Percentiles rank a stretch among this genome's conserved stretches.
phyloP scores from a whole-genome alignment of 2,797 vertebrate genomes.

The Sebastiscus albofasciatus region DNA sequence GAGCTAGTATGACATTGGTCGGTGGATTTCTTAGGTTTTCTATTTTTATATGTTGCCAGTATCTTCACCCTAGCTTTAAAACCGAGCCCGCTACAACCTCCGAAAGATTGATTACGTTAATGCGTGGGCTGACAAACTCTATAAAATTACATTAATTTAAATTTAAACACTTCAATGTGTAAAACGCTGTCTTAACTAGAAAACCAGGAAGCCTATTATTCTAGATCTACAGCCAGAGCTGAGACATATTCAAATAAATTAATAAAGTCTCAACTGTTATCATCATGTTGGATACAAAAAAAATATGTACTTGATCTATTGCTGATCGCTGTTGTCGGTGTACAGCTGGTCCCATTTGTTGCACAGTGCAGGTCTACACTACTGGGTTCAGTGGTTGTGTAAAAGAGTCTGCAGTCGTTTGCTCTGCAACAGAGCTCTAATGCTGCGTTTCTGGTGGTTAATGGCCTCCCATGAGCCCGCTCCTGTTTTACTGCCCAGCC shows the following conservation, averaged over 20 bases:
- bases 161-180: background rate
- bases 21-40: too few species aligned
- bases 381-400: conserved; percentile 21
- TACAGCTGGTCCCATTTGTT: conserved; percentile 21
- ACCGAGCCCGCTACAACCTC: too few species aligned
- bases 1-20: too few species aligned
- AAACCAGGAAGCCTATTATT: background rate
- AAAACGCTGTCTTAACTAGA: background rate
- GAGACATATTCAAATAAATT: background rate
- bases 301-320: background rate
- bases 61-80: too few species aligned
- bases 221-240: background rate
- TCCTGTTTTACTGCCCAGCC: conserved; percentile 71
- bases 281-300: background rate
- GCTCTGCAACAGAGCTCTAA: conserved; percentile 45
- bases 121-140: background rate
- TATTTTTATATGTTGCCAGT: too few species aligned
- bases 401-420: conserved; percentile 50
- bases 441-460: conserved; percentile 67
- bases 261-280: background rate
- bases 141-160: background rate
- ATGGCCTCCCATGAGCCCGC: conserved; percentile 71
- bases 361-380: conserved; percentile 17
- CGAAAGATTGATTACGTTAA: too few species aligned
- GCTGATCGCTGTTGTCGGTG: background rate